These are phyloP conservation scores for Dendropsophus ebraccatus DNA, from an alignment of 2,113 vertebrate species.

Conservation along the genomic window DNA sequence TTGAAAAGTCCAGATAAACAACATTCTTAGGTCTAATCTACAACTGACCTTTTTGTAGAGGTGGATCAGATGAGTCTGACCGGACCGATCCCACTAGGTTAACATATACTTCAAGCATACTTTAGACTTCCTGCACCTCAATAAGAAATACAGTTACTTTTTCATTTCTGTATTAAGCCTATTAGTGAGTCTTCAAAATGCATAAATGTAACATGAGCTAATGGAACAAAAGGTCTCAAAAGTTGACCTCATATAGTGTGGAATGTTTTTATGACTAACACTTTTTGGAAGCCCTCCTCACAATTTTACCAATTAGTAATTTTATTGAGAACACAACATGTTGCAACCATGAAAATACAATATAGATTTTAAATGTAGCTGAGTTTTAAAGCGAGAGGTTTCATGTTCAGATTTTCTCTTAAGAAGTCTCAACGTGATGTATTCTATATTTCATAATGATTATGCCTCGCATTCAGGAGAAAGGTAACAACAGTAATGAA, in stretches of 20 bases:
- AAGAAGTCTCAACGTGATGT: neutral
- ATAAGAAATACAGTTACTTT: neutral
- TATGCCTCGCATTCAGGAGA: neutral
- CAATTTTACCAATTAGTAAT: slow-evolving; percentile 2
- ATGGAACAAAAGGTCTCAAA: slow-evolving; percentile 9
- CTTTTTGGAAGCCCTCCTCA: neutral
- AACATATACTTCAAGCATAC: neutral
- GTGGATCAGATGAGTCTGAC: too few relatives aligned
- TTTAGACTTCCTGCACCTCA: neutral
- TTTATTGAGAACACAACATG: neutral
- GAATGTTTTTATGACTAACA: slow-evolving; percentile 9
- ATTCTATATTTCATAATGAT: neutral
- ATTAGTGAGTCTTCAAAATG: neutral
- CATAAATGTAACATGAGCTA: neutral
- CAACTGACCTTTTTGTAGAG: too few relatives aligned
- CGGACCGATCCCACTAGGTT: too few relatives aligned
- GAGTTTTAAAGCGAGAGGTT: neutral
- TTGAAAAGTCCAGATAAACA: too few relatives aligned
- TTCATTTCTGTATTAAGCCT: neutral
- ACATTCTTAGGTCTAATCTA: too few relatives aligned
- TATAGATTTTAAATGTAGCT: neutral
- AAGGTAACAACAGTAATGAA: neutral
- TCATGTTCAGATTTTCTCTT: neutral
- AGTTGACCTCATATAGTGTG: neutral
- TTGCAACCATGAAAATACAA: neutral